phyloP scores from a whole-genome alignment of 2,113 vertebrate species.

The Tauraco erythrolophus region DNA sequence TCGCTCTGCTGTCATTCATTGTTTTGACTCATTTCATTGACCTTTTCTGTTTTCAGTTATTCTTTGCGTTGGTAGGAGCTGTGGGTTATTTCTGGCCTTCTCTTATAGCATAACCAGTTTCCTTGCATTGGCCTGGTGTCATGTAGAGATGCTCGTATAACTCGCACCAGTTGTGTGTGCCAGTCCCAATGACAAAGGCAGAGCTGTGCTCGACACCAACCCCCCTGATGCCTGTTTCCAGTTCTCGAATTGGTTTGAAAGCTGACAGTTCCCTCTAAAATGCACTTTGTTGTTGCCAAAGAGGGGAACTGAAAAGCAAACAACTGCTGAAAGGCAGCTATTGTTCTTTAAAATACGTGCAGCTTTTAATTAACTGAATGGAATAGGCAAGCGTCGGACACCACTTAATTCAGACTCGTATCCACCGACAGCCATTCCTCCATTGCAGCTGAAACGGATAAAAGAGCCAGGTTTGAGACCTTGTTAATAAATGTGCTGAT shows the following conservation, averaged over 20 bases:
- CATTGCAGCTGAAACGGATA: not conserved
- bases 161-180: not conserved
- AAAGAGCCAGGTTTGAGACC: constrained; percentile 28
- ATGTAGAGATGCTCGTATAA: not conserved
- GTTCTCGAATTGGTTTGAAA: constrained; percentile 4
- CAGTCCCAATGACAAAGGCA: constrained; percentile 47
- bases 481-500: constrained; percentile 42
- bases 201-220: constrained; percentile 23
- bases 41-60: constrained; percentile 64
- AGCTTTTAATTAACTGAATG: constrained; percentile 59
- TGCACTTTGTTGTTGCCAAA: constrained; percentile 43
- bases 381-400: not conserved
- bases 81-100: constrained; percentile 56
- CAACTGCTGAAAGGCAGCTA: constrained; percentile 57
- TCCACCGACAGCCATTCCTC: not conserved
- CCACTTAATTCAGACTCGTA: not conserved
- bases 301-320: constrained; percentile 58
- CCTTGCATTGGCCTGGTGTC: constrained; percentile 7
- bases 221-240: not conserved
- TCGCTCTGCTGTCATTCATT: constrained; percentile 50
- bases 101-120: not conserved
- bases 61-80: constrained; percentile 50
- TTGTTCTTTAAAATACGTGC: constrained; percentile 35
- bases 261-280: constrained; percentile 47
- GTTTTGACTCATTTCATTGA: constrained; percentile 68